A percentile compares a stretch with the other conserved stretches of the same genome.
Conservation (phyloP, 2,797 vertebrate species). For the Aplochiton taeniatus region DNA sequence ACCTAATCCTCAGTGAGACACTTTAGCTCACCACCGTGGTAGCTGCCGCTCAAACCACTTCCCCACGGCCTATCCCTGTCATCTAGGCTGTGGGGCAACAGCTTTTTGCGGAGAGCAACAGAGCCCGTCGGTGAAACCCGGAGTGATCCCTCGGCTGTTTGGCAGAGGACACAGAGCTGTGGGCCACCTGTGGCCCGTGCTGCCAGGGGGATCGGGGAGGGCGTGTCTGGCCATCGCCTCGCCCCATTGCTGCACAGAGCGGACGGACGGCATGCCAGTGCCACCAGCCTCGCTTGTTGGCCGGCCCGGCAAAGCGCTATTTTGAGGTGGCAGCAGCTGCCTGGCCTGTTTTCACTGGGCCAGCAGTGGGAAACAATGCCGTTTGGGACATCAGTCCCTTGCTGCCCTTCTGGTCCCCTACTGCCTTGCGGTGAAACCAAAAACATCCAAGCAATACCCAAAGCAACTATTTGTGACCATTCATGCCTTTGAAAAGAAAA, state of each 20-base stretch:
- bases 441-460: not conserved
- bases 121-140: not conserved
- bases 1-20: not conserved
- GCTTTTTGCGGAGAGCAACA: slow-evolving; percentile 21
- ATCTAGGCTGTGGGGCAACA: slow-evolving; percentile 20
- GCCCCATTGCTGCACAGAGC: slow-evolving; percentile 37
- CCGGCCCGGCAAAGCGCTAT: slow-evolving; percentile 51
- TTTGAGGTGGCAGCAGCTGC: slow-evolving; percentile 69
- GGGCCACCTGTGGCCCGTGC: slow-evolving; percentile 62
- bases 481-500: not conserved
- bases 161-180: slow-evolving; percentile 32
- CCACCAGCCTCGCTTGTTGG: slow-evolving; percentile 25
- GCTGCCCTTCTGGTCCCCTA: not conserved
- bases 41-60: not conserved
- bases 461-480: not conserved
- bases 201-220: slow-evolving; percentile 38
- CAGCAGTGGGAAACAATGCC: slow-evolving; percentile 47
- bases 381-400: slow-evolving; percentile 25
- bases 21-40: not conserved
- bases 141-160: slow-evolving; percentile 26
- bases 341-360: slow-evolving; percentile 51
- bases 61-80: slow-evolving; percentile 25
- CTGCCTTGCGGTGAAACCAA: not conserved
- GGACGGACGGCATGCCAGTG: slow-evolving; percentile 28
- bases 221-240: slow-evolving; percentile 4